phyloP scores from a whole-genome alignment of 2,888 invertebrate species.

The Lithophane leautieri region DNA sequence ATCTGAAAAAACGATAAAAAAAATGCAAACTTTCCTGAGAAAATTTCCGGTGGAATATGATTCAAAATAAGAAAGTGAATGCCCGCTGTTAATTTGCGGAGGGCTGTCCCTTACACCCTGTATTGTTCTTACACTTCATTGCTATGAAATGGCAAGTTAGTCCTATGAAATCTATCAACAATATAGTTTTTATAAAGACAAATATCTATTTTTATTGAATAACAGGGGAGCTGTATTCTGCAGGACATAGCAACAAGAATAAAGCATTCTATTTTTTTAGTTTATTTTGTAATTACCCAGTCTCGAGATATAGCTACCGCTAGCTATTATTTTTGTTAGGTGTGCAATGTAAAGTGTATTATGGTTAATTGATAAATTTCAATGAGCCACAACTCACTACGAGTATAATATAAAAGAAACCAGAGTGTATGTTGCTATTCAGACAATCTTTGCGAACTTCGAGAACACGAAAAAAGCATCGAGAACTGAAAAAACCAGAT shows the following conservation, averaged over 20 bases:
- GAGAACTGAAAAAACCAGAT: neutral
- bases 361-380: neutral
- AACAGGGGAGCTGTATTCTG: neutral
- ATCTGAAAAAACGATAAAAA: no score
- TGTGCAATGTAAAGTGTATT: neutral
- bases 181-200: no score
- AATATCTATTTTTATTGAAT: neutral
- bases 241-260: neutral
- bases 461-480: neutral
- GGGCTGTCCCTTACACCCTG: no score
- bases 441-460: conserved; percentile 6
- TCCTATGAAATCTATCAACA: no score
- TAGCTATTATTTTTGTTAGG: conserved; percentile 38
- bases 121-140: neutral
- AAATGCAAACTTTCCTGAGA: no score
- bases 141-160: neutral
- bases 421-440: neutral
- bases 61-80: no score
- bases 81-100: no score
- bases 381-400: neutral
- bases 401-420: neutral
- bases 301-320: neutral
- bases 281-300: neutral
- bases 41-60: no score
- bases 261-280: conserved; percentile 7